A percentile compares a stretch with the other conserved stretches of the same genome.
Evolutionary conservation across 2,888 invertebrate genomes (phyloP).

Genomic region (Escarpia spicata): DNA sequence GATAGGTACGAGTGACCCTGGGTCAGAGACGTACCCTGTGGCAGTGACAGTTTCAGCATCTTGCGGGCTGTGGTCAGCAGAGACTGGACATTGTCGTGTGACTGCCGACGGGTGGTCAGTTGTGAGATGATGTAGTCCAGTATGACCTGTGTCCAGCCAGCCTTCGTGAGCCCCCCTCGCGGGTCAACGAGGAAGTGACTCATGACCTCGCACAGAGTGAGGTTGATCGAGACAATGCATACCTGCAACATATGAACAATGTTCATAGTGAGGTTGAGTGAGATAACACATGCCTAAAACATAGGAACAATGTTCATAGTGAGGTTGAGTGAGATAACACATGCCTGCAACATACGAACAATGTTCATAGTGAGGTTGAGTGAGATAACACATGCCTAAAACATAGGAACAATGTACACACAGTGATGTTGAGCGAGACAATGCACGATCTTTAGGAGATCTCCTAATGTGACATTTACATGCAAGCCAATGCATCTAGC

Average conservation of each 20-base stretch:
- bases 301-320: neutral
- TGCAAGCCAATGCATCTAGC: too few species aligned
- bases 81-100: neutral
- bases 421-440: too few species aligned
- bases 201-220: slow-evolving; percentile 55
- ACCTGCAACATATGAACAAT: neutral
- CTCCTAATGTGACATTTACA: too few species aligned
- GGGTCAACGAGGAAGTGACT: slow-evolving; percentile 42
- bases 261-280: too few species aligned
- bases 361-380: slow-evolving; percentile 28
- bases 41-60: neutral
- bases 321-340: neutral
- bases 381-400: neutral
- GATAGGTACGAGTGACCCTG: too few species aligned
- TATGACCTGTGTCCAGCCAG: neutral
- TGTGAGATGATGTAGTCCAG: neutral
- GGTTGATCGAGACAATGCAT: slow-evolving; percentile 43
- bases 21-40: neutral
- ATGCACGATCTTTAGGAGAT: too few species aligned
- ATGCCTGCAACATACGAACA: neutral
- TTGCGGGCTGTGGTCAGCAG: slow-evolving; percentile 3
- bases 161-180: neutral
- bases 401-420: neutral
- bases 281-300: too few species aligned
- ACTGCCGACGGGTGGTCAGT: neutral